Evolutionary conservation across 2,888 invertebrate species (phyloP).

Genomic region (Microctonus hyperodae): DNA sequence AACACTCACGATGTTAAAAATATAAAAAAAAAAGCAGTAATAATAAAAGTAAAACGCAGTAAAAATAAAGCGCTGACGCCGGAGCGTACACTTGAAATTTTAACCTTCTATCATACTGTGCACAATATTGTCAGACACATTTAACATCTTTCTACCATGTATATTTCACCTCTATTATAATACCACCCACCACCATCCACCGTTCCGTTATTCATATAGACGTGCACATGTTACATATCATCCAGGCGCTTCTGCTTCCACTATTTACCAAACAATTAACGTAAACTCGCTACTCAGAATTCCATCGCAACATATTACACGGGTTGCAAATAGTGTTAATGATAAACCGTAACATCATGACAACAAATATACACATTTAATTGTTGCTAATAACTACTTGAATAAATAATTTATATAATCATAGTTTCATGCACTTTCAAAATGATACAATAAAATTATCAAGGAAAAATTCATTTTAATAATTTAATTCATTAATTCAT

Average conservation of each 20-base stretch:
- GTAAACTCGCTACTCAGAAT: constrained; percentile 15
- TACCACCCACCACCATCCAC: not conserved
- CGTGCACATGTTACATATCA: not conserved
- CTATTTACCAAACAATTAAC: constrained; percentile 37
- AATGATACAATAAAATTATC: no score
- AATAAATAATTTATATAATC: not conserved
- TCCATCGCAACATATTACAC: constrained; percentile 22
- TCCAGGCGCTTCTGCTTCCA: not conserved
- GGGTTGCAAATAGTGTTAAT: constrained; percentile 29
- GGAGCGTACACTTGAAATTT: not conserved
- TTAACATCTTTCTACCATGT: constrained; percentile 31
- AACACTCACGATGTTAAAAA: not conserved
- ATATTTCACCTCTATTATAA: constrained; percentile 1
- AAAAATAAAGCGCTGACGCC: no score
- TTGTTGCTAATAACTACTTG: not conserved
- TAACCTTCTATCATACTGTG: constrained; percentile 11
- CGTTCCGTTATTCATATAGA: not conserved
- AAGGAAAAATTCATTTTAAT: not conserved
- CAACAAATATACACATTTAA: not conserved
- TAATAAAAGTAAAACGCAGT: not conserved
- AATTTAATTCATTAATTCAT: not conserved
- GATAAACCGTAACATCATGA: constrained; percentile 18
- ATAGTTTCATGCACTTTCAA: no score
- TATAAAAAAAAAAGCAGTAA: not conserved
- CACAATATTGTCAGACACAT: constrained; percentile 33